Evolutionary conservation across 2,113 vertebrate species (phyloP).

Genomic region (Pelmatolapia mariae): DNA sequence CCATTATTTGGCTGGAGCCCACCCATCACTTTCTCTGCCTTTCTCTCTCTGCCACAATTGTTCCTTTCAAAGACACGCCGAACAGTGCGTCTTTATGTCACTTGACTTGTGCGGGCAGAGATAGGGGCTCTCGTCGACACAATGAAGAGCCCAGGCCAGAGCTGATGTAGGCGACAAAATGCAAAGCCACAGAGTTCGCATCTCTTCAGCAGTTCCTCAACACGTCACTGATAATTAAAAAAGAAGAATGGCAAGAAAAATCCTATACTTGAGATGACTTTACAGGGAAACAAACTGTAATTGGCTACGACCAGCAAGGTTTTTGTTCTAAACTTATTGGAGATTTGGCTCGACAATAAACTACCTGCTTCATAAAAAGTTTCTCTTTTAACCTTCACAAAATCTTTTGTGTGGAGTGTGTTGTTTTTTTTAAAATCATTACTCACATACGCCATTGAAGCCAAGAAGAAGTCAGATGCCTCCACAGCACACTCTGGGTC

Average conservation of each 20-base stretch:
- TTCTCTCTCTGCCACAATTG: constrained; percentile 23
- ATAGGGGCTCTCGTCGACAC: neutral
- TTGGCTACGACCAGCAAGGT: neutral
- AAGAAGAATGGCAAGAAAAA: neutral
- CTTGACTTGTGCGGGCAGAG: neutral
- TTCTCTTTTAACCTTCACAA: neutral
- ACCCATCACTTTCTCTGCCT: constrained; percentile 5
- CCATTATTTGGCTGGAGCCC: neutral
- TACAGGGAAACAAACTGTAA: neutral
- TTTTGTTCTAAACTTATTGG: neutral
- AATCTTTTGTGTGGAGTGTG: neutral
- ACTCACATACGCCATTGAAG: constrained; percentile 7
- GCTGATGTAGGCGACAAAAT: constrained; percentile 2
- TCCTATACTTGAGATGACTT: neutral
- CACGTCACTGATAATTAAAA: neutral
- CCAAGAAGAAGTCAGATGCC: neutral
- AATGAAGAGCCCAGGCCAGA: neutral
- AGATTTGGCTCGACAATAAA: neutral
- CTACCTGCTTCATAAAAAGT: neutral
- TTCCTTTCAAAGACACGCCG: constrained; percentile 7
- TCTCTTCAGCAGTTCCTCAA: neutral
- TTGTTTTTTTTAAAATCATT: neutral
- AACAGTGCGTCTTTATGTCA: constrained; percentile 22
- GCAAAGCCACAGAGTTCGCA: neutral
- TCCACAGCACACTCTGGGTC: neutral